Conservation (phyloP, 2,888 invertebrate genomes). For the Argyresthia albistria region DNA sequence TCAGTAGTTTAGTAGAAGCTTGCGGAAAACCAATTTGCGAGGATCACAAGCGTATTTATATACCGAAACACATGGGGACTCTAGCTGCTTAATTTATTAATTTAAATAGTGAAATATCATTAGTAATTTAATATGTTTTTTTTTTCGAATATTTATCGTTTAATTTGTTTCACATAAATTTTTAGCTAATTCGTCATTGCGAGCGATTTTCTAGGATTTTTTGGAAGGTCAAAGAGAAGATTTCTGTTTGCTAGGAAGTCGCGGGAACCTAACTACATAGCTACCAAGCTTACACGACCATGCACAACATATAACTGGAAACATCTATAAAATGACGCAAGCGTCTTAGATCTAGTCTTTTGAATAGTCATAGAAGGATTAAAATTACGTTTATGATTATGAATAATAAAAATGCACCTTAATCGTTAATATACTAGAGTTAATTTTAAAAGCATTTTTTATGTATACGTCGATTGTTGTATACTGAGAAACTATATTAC, state of each 20-base stretch:
- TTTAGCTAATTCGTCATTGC: slow-evolving; percentile 25
- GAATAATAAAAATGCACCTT: slow-evolving; percentile 64
- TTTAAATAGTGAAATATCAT: background rate
- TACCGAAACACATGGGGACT: background rate
- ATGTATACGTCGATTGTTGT: slow-evolving; percentile 26
- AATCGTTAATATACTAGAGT: slow-evolving; percentile 52
- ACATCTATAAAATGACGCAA: slow-evolving; percentile 58
- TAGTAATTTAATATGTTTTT: background rate
- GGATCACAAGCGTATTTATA: slow-evolving; percentile 27
- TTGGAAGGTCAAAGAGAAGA: slow-evolving; percentile 60
- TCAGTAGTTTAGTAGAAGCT: slow-evolving; percentile 8
- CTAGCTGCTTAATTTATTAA: background rate
- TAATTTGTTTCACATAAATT: slow-evolving; percentile 43
- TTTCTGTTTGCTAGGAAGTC: slow-evolving; percentile 62
- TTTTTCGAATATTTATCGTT: slow-evolving; percentile 1
- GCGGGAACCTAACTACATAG: slow-evolving; percentile 64
- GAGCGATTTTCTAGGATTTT: slow-evolving; percentile 31
- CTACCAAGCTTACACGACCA: slow-evolving; percentile 63
- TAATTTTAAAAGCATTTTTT: slow-evolving; percentile 35
- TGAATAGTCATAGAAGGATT: slow-evolving; percentile 53
- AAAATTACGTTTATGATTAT: slow-evolving; percentile 45
- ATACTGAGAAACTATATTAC: too few species aligned
- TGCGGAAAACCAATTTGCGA: slow-evolving; percentile 50
- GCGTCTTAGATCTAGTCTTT: slow-evolving; percentile 55
- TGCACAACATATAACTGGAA: slow-evolving; percentile 60